Conservation (phyloP, 2,888 invertebrate species). For the Drosophila leonis region DNA sequence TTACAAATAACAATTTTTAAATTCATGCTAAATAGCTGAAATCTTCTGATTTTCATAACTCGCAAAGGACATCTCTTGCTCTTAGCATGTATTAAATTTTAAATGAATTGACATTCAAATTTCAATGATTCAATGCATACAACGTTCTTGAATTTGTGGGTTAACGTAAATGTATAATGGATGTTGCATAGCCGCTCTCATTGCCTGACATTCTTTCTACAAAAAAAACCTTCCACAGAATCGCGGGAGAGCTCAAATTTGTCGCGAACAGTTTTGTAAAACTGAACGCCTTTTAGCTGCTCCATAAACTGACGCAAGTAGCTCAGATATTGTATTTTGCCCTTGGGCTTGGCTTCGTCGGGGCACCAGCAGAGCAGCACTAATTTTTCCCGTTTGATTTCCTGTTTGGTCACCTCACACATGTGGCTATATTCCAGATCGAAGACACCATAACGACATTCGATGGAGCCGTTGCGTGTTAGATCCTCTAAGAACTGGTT, state of each 20-base stretch:
- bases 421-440: constrained; percentile 34
- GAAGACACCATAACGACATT: constrained; percentile 45
- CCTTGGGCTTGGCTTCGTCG: constrained; percentile 26
- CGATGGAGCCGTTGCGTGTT: constrained; percentile 13
- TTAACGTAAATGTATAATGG: neutral
- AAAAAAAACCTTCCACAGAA: constrained; percentile 14
- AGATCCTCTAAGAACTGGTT: constrained; percentile 34
- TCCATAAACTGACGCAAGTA: constrained; percentile 28
- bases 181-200: neutral
- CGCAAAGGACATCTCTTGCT: neutral
- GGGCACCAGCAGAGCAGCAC: constrained; percentile 45
- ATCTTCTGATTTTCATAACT: too few relatives aligned
- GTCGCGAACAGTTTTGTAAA: constrained; percentile 27
- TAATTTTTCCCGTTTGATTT: constrained; percentile 18
- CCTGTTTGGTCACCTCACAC: constrained; percentile 27
- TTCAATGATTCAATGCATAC: neutral
- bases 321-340: constrained; percentile 31
- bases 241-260: constrained; percentile 17
- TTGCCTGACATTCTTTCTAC: neutral
- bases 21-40: neutral
- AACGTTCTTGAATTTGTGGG: neutral
- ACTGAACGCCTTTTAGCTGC: constrained; percentile 29
- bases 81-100: neutral
- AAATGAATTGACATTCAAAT: neutral
- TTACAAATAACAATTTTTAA: neutral